Conservation (phyloP, 2,797 vertebrate species). For the Brachymystax lenok region DNA sequence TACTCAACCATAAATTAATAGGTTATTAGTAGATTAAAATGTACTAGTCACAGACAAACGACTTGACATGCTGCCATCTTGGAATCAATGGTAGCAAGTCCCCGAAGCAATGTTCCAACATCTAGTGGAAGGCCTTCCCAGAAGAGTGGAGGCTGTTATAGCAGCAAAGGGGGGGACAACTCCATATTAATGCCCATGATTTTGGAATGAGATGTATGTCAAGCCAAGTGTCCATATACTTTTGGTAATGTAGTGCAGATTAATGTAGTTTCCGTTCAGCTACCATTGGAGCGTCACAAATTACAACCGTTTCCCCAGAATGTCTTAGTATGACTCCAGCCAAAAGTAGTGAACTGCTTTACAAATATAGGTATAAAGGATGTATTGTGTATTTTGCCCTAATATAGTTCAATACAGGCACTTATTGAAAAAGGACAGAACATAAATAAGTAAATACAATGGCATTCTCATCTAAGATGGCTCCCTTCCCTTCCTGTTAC, state of each 20-base stretch:
- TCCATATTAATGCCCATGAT: too few relatives aligned
- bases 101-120: too few relatives aligned
- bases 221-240: too few relatives aligned
- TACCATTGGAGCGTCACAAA: background rate
- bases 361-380: background rate
- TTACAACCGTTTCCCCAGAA: background rate
- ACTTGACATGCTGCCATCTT: too few relatives aligned
- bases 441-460: background rate
- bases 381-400: background rate
- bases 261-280: background rate
- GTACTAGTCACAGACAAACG: too few relatives aligned
- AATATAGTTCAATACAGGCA: background rate
- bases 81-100: too few relatives aligned
- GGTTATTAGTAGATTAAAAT: too few relatives aligned
- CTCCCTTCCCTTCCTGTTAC: background rate
- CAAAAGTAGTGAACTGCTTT: background rate
- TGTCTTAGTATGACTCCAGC: background rate
- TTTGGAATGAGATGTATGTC: too few relatives aligned
- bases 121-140: too few relatives aligned
- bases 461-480: background rate
- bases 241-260: background rate
- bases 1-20: too few relatives aligned
- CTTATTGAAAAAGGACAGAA: background rate
- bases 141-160: too few relatives aligned
- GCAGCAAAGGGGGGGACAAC: too few relatives aligned